Conservation (phyloP, 2,113 vertebrate species). For the Tragelaphus scriptus region DNA sequence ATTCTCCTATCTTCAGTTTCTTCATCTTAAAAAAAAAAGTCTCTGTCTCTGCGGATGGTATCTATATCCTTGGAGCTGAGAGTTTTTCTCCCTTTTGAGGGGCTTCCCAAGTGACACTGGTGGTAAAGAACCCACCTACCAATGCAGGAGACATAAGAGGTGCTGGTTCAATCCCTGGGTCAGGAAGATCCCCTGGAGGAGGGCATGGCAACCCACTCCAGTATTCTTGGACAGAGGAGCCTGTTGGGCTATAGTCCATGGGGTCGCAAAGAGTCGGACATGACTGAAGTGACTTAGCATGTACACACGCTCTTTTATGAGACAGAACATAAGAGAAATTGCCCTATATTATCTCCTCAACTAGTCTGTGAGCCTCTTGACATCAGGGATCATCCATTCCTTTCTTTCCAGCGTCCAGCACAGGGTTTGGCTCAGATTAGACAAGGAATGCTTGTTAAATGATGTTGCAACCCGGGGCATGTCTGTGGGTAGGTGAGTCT, state of each 20-base stretch:
- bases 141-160: background rate
- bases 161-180: background rate
- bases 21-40: background rate
- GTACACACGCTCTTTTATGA: background rate
- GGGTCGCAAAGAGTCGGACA: background rate
- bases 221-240: background rate
- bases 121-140: background rate
- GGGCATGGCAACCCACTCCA: background rate
- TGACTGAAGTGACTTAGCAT: fast-evolving
- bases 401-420: background rate
- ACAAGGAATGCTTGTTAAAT: background rate
- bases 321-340: background rate
- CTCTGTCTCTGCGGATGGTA: background rate
- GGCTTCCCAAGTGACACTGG: background rate
- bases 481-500: background rate
- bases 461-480: fast-evolving
- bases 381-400: no score
- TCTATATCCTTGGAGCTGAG: background rate
- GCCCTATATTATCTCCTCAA: background rate
- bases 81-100: background rate
- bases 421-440: background rate
- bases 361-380: background rate
- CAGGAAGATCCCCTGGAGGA: background rate
- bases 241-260: background rate
- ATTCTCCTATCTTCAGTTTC: background rate